Evolutionary conservation across 2,797 vertebrate species (phyloP).

Genomic region (Ispidina lecontei): DNA sequence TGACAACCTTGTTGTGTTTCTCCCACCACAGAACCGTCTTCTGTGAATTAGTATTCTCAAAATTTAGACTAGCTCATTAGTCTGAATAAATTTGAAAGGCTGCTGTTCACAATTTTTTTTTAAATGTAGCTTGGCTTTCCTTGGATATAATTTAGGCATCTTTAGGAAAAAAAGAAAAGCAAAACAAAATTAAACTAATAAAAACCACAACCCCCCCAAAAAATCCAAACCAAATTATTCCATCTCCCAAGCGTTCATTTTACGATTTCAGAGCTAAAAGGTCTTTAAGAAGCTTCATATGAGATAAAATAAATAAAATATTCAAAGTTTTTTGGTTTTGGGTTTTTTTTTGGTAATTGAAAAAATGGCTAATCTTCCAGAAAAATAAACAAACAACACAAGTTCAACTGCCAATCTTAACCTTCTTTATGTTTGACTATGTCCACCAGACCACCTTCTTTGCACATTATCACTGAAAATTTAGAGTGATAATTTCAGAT

Average conservation of each 20-base stretch:
- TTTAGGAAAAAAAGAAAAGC: conserved; percentile 49
- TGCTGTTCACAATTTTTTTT: conserved; percentile 70
- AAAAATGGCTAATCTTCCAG: neutral
- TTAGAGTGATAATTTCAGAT: neutral
- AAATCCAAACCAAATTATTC: neutral
- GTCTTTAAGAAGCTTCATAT: conserved; percentile 21
- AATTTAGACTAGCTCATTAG: conserved; percentile 97
- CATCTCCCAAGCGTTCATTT: conserved; percentile 42
- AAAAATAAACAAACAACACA: neutral
- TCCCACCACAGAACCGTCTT: conserved; percentile 74
- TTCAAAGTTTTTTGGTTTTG: neutral
- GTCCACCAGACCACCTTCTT: neutral
- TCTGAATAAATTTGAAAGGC: conserved; percentile 94
- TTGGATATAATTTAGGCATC: conserved; percentile 75
- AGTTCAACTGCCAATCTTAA: neutral
- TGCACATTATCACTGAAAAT: neutral
- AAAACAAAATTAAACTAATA: neutral
- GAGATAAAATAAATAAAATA: conserved; percentile 48
- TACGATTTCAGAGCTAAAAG: conserved; percentile 56
- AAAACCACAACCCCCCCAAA: neutral
- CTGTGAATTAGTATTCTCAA: conserved; percentile 86
- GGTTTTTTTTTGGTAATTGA: neutral
- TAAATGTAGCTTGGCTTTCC: conserved; percentile 59
- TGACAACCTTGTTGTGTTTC: conserved; percentile 89
- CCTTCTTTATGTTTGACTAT: neutral